Percentiles rank a stretch among this genome's conserved stretches.
Evolutionary conservation across 1,140 invertebrate species (phyloP).

Genomic region (Anagrus nilaparvatae): DNA sequence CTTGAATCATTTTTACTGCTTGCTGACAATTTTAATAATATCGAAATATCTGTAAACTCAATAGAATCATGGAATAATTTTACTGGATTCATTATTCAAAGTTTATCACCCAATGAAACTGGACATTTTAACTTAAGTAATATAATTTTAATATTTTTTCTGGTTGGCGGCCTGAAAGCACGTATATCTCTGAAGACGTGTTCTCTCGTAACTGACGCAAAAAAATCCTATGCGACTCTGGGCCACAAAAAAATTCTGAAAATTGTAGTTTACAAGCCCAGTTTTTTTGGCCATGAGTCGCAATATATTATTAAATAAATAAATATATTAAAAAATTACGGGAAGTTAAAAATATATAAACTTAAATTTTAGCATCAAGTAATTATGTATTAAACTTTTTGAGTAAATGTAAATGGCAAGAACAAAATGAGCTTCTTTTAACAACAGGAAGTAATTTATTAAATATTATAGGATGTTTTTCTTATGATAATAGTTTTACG

Average conservation of each 20-base stretch:
- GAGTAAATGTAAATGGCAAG: constrained; percentile 35
- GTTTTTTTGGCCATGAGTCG: no score
- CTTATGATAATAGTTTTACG: constrained; percentile 38
- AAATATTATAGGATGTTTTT: constrained; percentile 43
- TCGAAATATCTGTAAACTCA: constrained; percentile 10
- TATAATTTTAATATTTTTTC: constrained; percentile 28
- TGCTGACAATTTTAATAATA: constrained; percentile 24
- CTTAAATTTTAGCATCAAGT: no score
- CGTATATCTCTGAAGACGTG: no score
- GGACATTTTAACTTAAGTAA: constrained; percentile 44
- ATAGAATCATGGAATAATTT: constrained; percentile 25
- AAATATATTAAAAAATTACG: no score
- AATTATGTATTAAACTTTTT: no score
- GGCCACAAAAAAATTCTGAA: no score
- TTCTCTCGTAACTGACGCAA: no score
- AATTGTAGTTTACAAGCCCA: no score
- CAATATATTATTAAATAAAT: no score
- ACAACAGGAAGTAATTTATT: constrained; percentile 31
- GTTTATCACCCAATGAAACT: constrained; percentile 27
- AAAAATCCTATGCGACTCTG: no score
- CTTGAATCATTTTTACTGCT: constrained; percentile 28
- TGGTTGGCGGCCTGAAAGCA: constrained; percentile 41
- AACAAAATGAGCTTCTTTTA: constrained; percentile 26
- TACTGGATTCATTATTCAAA: constrained; percentile 26
- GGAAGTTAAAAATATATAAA: no score